Evolutionary conservation across 2,888 invertebrate species (phyloP), one percentile per base, ranked within the genome.

Genomic region (Terebella lapidaria): DNA sequence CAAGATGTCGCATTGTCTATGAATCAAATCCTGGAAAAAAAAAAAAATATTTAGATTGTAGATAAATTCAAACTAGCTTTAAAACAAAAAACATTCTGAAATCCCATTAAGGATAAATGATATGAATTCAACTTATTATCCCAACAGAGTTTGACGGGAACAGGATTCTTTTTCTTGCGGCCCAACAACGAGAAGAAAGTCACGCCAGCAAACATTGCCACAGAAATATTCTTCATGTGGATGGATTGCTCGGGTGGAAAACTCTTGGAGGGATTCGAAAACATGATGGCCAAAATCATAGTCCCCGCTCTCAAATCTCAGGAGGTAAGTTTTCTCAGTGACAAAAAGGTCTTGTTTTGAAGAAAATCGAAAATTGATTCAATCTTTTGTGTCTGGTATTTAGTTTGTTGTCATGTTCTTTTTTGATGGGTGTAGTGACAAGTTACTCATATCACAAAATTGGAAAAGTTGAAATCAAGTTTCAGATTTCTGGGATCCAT

Each of bases 251-350:
- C 10, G 3, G 91, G 91, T 0, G 79, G 77, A 2, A 72, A 71
- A 58, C 83, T 94, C 66, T 89, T 94, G 61, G 89, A 91, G 1
- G 89, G 91, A 1, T 88, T 94, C 66, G 92, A 94, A 77, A 86
- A 92, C 35, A 88, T 92, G 15, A 88, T 94, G 77, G 91, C 93
- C 70, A 86, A 88, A 72, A 91, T 94, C 20, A 92, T 92, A 73
- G 90, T 94, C 88, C 92, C 92, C 72, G 91, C 92, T 0, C 73
- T 82, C 29, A 74, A 76, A 59, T 71, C 72, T 52, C 68, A 79
- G n/a, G 79, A 80, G 74, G 80, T 78, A 65, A 24, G 70, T 49
- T 49, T 24, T 35, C 18, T 35, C n/a, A n/a, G n/a, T n/a, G n/a
- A n/a, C n/a, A n/a, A n/a, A n/a, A n/a, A n/a, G n/a, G n/a, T n/a